Evolutionary conservation across 2,797 vertebrate genomes (phyloP), one percentile per base, ranked within the genome.

Genomic region (Pyrrhura leucotis): DNA sequence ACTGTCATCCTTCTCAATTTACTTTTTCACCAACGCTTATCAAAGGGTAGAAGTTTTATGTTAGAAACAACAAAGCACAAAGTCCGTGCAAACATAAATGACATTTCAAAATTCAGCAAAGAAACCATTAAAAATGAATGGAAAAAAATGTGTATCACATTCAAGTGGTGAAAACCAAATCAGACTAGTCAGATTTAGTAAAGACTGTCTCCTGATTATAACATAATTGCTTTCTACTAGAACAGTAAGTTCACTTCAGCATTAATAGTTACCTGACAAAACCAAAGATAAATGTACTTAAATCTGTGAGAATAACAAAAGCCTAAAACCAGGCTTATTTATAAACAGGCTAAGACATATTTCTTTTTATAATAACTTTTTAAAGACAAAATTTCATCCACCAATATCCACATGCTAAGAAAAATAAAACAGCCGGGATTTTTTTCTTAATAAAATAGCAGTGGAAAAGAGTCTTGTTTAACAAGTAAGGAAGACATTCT

Each of bases 401-500:
- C n/a, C 22, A 42, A 45, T 88, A 90, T 17, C 13, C 33, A 67
- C 17, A 67, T 28, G 35, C 44, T 68, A 93, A 79, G 76, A 91
- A 90, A 94, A 91, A 84, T 3, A 84, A 54, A 84, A 53, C 10
- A 84, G 33, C 35, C 15, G 3, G 56, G 1, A 0, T 29, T 78
- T 90, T 72, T 83, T 87, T 28, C 59, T 81, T 59, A 53, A 69
- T 51, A 84, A 91, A 92, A 85, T 14, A 93, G 33, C 68, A 93
- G 44, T 68, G 61, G 82, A 79, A 96, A 82, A 88, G 56, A 88
- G 42, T 61, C 17, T 90, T 81, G n/a, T 68, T 93, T 69, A 89
- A 95, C 35, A 85, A 89, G 56, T 89, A 42, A 83, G 15, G 54
- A 75, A 90, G 65, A 95, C 91, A 96, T 94, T 96, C 85, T 87